phyloP scores from a whole-genome alignment of 1,140 invertebrate species.

The Trichonephila inaurata region DNA sequence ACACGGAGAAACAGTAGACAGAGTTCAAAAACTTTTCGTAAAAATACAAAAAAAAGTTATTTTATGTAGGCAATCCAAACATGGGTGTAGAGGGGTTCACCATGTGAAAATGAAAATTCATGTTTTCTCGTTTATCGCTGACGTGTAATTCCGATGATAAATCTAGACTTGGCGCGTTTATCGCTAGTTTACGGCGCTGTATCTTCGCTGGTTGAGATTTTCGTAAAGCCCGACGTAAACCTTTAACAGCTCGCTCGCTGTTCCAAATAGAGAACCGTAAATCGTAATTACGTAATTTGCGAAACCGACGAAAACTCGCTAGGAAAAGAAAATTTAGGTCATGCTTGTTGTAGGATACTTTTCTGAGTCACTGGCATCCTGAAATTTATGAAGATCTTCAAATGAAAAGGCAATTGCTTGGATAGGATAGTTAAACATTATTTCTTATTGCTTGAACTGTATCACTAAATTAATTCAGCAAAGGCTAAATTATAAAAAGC shows the following conservation, averaged over 20 bases:
- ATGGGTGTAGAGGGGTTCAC: not conserved
- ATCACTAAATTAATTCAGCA: no score
- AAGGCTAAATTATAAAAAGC: no score
- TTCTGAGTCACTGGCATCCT: not conserved
- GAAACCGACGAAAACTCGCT: slow-evolving; percentile 25
- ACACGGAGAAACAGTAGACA: not conserved
- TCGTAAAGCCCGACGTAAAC: slow-evolving; percentile 66
- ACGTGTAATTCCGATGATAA: slow-evolving; percentile 74
- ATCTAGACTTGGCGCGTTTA: slow-evolving; percentile 57
- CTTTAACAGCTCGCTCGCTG: slow-evolving; percentile 52
- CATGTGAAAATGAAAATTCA: slow-evolving; percentile 72
- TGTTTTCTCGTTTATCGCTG: slow-evolving; percentile 68
- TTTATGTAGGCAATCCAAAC: slow-evolving; percentile 50
- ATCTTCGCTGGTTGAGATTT: slow-evolving; percentile 62
- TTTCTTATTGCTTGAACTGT: no score
- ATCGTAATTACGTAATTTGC: slow-evolving; percentile 69
- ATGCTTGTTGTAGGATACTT: not conserved
- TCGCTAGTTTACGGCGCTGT: slow-evolving; percentile 70
- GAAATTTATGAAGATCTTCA: not conserved
- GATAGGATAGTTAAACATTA: not conserved
- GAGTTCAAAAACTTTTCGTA: slow-evolving; percentile 14
- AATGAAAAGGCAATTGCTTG: not conserved
- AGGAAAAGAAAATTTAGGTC: slow-evolving; percentile 29
- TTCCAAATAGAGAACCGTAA: slow-evolving; percentile 59
- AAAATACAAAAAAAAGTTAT: not conserved